Base-by-base conservation (phyloP, 2,888 invertebrate genomes). In the Scelioninae gen. 2 region DNA sequence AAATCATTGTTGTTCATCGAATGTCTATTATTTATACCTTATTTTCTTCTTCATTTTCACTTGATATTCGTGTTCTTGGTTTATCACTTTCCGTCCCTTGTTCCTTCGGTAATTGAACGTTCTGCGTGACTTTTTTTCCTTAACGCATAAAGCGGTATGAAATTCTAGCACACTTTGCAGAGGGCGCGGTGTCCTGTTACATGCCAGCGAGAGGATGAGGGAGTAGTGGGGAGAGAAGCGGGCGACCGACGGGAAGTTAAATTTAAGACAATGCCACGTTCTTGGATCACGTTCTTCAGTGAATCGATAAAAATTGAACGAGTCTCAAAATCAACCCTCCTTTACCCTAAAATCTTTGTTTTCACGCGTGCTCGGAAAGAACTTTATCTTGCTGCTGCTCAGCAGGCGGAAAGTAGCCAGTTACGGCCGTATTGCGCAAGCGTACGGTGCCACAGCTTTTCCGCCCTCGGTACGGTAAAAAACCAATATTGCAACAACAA, bases 101-200 rank as follows among this genome's bases (percentile, higher is more conserved):
- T 57, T 67, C 50, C 57, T 57, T 39, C 35, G 31, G 50, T 58
- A 67, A 67, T 57, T 67, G 57, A 67, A 58, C 13, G 67, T 50
- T 50, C 67, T 41, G 50, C 43, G 57, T 58, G 33, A 58, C 58
- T 50, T 39, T 55, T 65, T 67, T 52, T 67, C 4, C 50, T 1
- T 2, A 1, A 6, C 33, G 6, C 39, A 50, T 28, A 58, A 48
- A 46, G 50, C 33, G 13, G 37, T 41, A 15, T 67, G 57, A 50
- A 67, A 48, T 58, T 50, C 39, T 41, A 58, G 57, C 16, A 18
- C 28, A 55, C 10, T 63, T 52, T 11, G 60, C 6, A 31, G 50
- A 65, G 25, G 55, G 65, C 55, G 39, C 15, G 48, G 67, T 67
- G 65, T 67, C 57, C 48, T 22, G 48, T 67, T 48, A 57, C 48